Percentiles rank a stretch among this genome's conserved stretches.
These are phyloP conservation scores for Erpornis zantholeuca DNA, from an alignment of 2,113 vertebrate genomes.

Conservation along the genomic window DNA sequence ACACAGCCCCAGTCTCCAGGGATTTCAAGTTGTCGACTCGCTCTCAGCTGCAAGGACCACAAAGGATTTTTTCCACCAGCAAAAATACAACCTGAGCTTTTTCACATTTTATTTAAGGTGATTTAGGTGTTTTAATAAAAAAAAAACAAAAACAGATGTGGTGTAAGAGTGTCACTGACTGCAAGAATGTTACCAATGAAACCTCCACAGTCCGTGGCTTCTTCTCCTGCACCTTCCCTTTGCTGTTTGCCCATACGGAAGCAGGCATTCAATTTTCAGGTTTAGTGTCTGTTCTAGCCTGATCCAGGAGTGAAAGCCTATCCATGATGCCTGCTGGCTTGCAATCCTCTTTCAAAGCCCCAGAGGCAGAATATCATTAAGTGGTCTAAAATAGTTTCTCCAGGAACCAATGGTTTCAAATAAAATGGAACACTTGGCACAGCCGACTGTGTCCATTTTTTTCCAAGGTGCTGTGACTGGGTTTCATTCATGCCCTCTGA, in stretches of 20 bases:
- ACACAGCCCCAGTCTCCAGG: neutral
- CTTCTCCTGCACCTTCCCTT: neutral
- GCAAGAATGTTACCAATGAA: neutral
- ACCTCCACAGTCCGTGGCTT: neutral
- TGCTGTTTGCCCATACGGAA: neutral
- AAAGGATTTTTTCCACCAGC: neutral
- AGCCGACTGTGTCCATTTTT: fast-evolving
- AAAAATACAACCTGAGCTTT: neutral
- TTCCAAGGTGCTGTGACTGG: neutral
- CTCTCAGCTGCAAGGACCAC: neutral
- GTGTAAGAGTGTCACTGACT: neutral
- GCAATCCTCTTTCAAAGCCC: neutral
- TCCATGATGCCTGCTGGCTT: neutral
- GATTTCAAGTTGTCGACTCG: neutral
- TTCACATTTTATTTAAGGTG: neutral
- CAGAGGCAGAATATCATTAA: neutral
- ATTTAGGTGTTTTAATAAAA: neutral
- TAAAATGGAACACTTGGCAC: neutral
- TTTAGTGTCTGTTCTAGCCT: neutral
- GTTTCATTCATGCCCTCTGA: neutral
- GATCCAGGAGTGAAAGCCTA: neutral
- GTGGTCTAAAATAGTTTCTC: neutral
- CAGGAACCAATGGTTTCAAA: neutral
- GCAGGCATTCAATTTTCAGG: neutral
- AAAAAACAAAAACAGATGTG: too few species aligned